A percentile compares a stretch with the other conserved stretches of the same genome.
Evolutionary conservation across 1,140 invertebrate genomes (phyloP).

Genomic region (Aphaenogaster floridana): DNA sequence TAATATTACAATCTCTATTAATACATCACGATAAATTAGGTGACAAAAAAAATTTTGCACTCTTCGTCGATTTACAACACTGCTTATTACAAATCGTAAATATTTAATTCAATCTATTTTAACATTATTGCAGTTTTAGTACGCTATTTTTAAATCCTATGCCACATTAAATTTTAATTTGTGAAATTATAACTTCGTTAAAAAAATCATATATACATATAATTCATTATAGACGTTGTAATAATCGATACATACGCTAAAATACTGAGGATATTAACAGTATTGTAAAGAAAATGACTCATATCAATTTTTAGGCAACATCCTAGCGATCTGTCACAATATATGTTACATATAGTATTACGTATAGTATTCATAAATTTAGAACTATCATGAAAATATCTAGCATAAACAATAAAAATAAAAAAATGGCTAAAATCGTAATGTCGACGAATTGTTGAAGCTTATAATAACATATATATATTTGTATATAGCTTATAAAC

Average conservation of each 20-base stretch:
- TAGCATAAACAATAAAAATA: background rate
- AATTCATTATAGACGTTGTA: conserved; percentile 8
- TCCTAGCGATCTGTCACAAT: background rate
- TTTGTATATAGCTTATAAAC: background rate
- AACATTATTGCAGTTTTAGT: background rate
- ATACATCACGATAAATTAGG: background rate
- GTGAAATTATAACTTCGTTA: background rate
- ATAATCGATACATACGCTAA: background rate
- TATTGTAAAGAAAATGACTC: background rate
- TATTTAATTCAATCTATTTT: conserved; percentile 31
- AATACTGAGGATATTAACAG: background rate
- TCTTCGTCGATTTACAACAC: background rate
- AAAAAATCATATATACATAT: background rate
- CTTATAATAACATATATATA: conserved; percentile 12
- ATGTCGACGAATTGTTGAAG: background rate
- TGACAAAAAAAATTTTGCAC: background rate
- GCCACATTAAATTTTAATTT: background rate
- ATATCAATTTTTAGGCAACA: background rate
- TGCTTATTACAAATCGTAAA: background rate
- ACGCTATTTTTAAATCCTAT: background rate
- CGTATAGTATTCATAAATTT: background rate
- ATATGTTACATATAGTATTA: background rate
- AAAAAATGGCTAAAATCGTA: background rate
- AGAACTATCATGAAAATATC: background rate
- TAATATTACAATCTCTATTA: background rate